Base-by-base conservation (phyloP, 2,888 invertebrate species). In the Melieria crassipennis region DNA sequence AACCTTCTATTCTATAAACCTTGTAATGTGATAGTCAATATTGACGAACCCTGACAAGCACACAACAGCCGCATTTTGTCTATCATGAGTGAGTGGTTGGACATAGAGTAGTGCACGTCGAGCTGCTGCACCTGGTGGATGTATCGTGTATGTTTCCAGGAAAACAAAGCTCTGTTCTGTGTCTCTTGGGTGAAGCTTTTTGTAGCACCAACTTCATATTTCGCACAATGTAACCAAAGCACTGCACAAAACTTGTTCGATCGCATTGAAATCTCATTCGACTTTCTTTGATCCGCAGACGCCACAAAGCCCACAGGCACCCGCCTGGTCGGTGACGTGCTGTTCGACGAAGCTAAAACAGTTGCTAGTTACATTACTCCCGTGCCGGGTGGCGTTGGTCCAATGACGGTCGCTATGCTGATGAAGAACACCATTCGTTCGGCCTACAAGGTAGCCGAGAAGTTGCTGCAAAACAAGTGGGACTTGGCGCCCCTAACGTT, bases 351-450 rank as follows among this genome's bases (percentile, higher is more conserved):
- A 84, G 98, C 94, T 5, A 89, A 89, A 77, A 86, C 90, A 78
- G 92, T 94, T 74, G 98, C 98, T 13, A 92, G 94, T 1, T 92
- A 91, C 87, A 94, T 98, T 81, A 98, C 98, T 43, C 98, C 98
- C 5, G 98, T 98, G 65, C 96, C 97, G 10, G 95, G 95, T 70
- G 99, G 99, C 75, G 99, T 99, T 73, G 99, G 99, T 0, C 99
- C 99, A 13, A 98, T 99, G 98, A 99, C 99, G 0, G 99, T 98
- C 75, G 97, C 98, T 30, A 98, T 98, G 97, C 88, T 97, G 48
- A 96, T 98, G 95, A 91, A 92, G 79, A 99, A 99, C 88, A 98
- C 98, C 0, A 94, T 97, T 50, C 89, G 92, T 76, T 93, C 96
- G 65, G 97, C 97, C 7, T 88, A 91, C 78, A 89, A 90, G 64